Evolutionary conservation across 2,888 invertebrate genomes (phyloP), one percentile per base, ranked within the genome.

Genomic region (Tachina grossa): DNA sequence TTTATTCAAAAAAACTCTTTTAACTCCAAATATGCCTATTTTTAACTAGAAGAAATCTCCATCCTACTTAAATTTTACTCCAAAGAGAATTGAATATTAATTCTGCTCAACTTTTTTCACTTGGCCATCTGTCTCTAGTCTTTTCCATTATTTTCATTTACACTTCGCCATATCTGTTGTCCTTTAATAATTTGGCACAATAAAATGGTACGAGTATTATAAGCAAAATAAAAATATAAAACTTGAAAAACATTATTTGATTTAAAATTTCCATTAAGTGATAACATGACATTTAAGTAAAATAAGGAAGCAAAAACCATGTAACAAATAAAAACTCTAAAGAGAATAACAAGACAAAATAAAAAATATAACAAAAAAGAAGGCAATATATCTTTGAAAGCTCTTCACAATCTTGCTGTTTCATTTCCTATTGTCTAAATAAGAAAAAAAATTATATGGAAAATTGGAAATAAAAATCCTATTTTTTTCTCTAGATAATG

Each of bases 211-310:
- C n/a, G n/a, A n/a, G n/a, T n/a, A 65, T 66, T 13, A 66, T 66
- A 61, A 61, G 53, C 14, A 51, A 49, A 49, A 49, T 22, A 11
- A 13, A 49, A 59, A 9, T 1, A n/a, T 31, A 77, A 31, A 31
- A 31, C 31, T 31, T 31, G 55, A 65, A 69, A 55, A 31, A 14
- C 14, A 61, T 63, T 76, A 76, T 79, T 83, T 76, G 85, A 83
- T 85, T 85, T 83, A 79, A 85, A 83, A 83, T 85, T 83, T 83
- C 85, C 83, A 83, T 85, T 85, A 85, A 83, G 72, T 43, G 83
- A 85, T 85, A 85, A 85, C 71, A 79, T 39, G 51, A 66, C 59
- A 76, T 69, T 78, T 53, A 53, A 47, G 16, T 53, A 66, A 84
- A 75, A 61, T 53, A 53, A 16, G 31, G 19, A 41, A 47, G 53